Evolutionary conservation across 2,113 vertebrate genomes (phyloP).

Genomic region (Anas platyrhynchos): DNA sequence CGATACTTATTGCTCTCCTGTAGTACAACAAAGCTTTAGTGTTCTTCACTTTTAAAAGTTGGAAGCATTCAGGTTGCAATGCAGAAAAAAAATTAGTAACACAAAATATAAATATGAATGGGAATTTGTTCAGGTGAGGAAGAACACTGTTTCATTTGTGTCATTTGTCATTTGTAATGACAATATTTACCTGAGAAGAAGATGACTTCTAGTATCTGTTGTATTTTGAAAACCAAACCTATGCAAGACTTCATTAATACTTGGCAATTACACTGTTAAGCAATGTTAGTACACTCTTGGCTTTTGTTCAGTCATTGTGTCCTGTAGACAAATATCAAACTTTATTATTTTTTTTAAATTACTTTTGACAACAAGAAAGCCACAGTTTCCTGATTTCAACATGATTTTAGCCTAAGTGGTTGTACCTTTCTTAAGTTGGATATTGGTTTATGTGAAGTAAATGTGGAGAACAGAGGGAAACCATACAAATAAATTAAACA

Average conservation of each 20-base stretch:
- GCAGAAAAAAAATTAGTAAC: background rate
- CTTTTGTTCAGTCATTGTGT: background rate
- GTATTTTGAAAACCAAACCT: constrained; percentile 15
- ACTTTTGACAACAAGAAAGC: background rate
- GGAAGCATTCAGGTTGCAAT: background rate
- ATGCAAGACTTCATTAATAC: background rate
- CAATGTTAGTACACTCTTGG: constrained; percentile 8
- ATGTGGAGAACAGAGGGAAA: background rate
- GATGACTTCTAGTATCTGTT: background rate
- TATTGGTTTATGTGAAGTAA: background rate
- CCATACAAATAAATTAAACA: background rate
- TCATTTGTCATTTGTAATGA: background rate
- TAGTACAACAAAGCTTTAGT: background rate
- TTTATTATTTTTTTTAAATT: background rate
- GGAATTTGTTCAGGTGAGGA: constrained; percentile 1
- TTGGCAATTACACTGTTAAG: constrained; percentile 12
- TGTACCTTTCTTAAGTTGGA: background rate
- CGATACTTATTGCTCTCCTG: background rate
- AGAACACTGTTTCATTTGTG: constrained; percentile 31
- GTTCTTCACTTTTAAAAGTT: background rate
- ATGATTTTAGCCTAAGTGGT: background rate
- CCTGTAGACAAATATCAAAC: constrained; percentile 12
- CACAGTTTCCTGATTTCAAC: background rate
- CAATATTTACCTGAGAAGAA: background rate
- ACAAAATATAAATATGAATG: constrained; percentile 1